Conservation (phyloP, 2,113 vertebrate species). For the Nothobranchius kuhntae region DNA sequence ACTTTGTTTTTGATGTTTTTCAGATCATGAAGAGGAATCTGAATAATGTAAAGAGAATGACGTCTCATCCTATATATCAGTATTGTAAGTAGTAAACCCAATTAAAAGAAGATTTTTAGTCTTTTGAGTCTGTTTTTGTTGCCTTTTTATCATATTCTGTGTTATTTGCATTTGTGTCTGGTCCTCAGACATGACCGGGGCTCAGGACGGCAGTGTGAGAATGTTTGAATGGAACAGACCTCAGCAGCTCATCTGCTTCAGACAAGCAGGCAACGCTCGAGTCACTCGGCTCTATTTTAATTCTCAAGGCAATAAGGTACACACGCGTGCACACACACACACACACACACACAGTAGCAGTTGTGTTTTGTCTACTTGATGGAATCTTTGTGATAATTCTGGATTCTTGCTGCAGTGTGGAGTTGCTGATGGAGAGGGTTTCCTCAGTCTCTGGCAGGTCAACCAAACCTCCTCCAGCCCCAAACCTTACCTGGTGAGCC, state of each 20-base stretch:
- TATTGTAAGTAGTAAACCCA: slow-evolving; percentile 88
- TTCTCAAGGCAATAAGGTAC: slow-evolving; percentile 95
- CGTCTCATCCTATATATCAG: slow-evolving; percentile 95
- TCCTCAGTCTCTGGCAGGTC: slow-evolving; percentile 98
- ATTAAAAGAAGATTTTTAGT: no score
- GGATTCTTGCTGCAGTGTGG: slow-evolving; percentile 84
- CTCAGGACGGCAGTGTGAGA: slow-evolving; percentile 95
- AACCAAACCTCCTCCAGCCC: slow-evolving; percentile 95
- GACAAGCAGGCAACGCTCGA: slow-evolving; percentile 94
- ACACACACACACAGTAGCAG: slow-evolving; percentile 2
- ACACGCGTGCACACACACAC: slow-evolving; percentile 13
- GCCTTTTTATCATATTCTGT: not conserved
- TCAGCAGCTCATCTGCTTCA: slow-evolving; percentile 94
- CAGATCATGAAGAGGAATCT: slow-evolving; percentile 98
- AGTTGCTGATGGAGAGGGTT: slow-evolving; percentile 96
- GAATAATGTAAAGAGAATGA: slow-evolving; percentile 98
- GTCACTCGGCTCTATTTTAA: slow-evolving; percentile 97
- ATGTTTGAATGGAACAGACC: slow-evolving; percentile 99
- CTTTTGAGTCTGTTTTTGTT: no score
- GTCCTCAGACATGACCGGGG: slow-evolving; percentile 91
- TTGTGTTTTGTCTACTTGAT: slow-evolving; percentile 33
- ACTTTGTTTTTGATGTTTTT: slow-evolving; percentile 23
- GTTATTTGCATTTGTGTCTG: not conserved
- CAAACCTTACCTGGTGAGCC: slow-evolving; percentile 94
- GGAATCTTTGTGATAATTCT: slow-evolving; percentile 13